Evolutionary conservation across 2,888 invertebrate species (phyloP).

Genomic region (Dolomedes plantarius): DNA sequence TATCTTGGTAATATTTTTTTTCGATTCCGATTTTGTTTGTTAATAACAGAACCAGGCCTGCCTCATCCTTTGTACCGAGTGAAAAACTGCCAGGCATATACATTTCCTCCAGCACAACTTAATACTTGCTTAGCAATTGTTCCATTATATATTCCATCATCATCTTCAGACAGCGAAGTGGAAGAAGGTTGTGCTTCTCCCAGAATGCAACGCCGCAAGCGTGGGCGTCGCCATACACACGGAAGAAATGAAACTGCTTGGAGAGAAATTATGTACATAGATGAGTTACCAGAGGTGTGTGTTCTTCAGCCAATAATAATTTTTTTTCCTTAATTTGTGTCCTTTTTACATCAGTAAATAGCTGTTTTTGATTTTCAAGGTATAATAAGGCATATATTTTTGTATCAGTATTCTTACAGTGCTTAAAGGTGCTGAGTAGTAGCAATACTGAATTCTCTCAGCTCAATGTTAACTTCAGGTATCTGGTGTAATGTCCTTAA

Average conservation of each 20-base stretch:
- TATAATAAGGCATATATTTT: too few species aligned
- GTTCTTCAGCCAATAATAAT: not conserved
- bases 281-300: constrained; percentile 88
- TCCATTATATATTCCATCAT: constrained; percentile 61
- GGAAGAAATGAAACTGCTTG: constrained; percentile 28
- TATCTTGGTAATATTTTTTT: too few species aligned
- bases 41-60: constrained; percentile 49
- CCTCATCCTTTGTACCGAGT: constrained; percentile 66
- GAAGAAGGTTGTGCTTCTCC: constrained; percentile 89
- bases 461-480: too few species aligned
- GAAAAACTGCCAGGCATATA: constrained; percentile 57
- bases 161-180: constrained; percentile 82
- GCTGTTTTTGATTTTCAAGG: too few species aligned
- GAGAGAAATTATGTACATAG: constrained; percentile 83
- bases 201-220: constrained; percentile 84
- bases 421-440: too few species aligned
- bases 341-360: too few species aligned
- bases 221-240: constrained; percentile 75
- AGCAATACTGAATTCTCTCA: too few species aligned
- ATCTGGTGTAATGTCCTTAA: too few species aligned
- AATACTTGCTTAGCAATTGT: constrained; percentile 63
- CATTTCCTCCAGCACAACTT: constrained; percentile 56
- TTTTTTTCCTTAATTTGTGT: not conserved
- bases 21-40: too few species aligned
- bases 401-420: too few species aligned